phyloP scores from a whole-genome alignment of 2,113 vertebrate genomes.

The Poicephalus meyeri region DNA sequence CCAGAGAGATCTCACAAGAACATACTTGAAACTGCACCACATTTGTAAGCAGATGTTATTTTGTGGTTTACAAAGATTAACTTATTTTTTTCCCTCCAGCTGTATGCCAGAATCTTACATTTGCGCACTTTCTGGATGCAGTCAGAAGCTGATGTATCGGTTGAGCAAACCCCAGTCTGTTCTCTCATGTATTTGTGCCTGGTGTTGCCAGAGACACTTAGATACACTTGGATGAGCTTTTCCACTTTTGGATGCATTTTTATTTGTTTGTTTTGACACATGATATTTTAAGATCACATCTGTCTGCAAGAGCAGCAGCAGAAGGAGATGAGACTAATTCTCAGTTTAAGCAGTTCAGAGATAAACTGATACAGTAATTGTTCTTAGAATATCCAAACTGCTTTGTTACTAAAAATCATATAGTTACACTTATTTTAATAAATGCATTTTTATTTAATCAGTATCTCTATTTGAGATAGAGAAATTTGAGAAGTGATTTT shows the following conservation, averaged over 20 bases:
- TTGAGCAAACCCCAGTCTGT: background rate
- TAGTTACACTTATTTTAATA: background rate
- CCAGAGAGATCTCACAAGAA: background rate
- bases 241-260: background rate
- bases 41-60: conserved; percentile 38
- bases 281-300: background rate
- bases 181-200: background rate
- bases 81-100: background rate
- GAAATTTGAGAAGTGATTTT: background rate
- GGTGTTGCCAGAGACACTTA: background rate
- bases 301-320: background rate
- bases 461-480: background rate
- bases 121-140: background rate
- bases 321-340: background rate
- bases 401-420: background rate
- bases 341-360: background rate
- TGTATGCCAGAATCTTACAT: background rate
- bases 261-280: background rate
- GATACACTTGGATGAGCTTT: background rate
- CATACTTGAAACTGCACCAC: background rate
- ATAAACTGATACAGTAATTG: background rate
- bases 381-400: background rate
- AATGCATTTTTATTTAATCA: background rate
- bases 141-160: background rate
- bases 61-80: conserved; percentile 8